Conservation (phyloP, 2,797 vertebrate genomes). For the Falco columbarius region DNA sequence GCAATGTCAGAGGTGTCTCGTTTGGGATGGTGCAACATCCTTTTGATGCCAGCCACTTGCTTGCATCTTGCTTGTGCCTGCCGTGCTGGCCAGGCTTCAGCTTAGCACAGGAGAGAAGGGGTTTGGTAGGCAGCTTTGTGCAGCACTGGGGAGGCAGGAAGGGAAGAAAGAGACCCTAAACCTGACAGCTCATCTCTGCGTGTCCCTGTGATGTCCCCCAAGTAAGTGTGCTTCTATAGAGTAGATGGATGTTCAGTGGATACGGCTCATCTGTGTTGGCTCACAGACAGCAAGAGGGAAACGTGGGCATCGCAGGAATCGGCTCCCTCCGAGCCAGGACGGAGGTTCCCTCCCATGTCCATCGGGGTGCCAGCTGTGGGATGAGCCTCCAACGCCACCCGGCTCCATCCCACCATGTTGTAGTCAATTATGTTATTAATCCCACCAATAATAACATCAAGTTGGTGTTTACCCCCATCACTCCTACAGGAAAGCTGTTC, state of each 20-base stretch:
- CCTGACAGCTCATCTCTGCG: not conserved
- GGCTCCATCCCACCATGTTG: not conserved
- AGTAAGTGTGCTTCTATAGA: not conserved
- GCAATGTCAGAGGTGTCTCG: not conserved
- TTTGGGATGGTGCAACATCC: not conserved
- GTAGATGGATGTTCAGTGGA: not conserved
- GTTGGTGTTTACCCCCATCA: conserved; percentile 42
- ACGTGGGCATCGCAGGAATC: not conserved
- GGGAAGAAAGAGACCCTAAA: not conserved
- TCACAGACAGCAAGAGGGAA: not conserved
- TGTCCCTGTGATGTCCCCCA: not conserved
- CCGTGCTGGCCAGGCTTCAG: not conserved
- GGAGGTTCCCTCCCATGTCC: not conserved
- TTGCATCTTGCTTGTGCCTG: not conserved
- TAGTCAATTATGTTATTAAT: not conserved
- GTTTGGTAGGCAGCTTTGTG: not conserved
- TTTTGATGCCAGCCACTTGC: not conserved
- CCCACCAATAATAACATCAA: not conserved
- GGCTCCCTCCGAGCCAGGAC: rapidly evolving
- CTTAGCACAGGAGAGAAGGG: not conserved
- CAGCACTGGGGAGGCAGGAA: rapidly evolving
- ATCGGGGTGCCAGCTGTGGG: not conserved
- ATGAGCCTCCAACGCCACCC: not conserved
- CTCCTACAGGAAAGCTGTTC: conserved; percentile 55
- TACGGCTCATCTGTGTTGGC: not conserved